Base-by-base conservation (phyloP, 2,113 vertebrate species). In the Nyctibius bracteatus region DNA sequence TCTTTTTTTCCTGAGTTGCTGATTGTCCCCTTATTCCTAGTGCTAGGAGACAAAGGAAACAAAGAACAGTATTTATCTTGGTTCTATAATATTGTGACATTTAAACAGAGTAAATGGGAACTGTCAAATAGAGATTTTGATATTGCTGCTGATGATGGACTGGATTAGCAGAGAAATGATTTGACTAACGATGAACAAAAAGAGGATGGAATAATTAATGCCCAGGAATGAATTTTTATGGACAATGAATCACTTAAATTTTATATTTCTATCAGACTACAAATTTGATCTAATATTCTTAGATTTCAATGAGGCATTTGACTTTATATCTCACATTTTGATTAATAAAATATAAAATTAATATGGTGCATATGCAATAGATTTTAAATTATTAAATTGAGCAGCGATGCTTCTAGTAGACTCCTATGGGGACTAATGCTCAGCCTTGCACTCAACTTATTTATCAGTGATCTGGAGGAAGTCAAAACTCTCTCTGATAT, bases 261-360 rank as follows among this genome's bases (percentile, higher is more conserved):
- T 86, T 68, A 41, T 82, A 73, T 88, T 90, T 85, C 90, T 83
- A 61, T 85, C 47, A 31, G 44, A 47, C 61, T 71, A 47, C 44
- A 94, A 72, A 79, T 92, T 82, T 91, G 47, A 91, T 92, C 73
- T 47, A 90, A 83, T 24, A 65, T 70, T 91, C 89, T 87, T 57
- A 85, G 44, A 87, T 89, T 82, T 81, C 91, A 95, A 49, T 18
- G 21, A 95, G 73, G 41, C 65, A 30, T 75, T 96, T 91, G 62
- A 90, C 78, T 96, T 94, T 17, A 7, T 49, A 68, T 25, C 61
- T 87, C 78, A 72, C 41, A 54, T 75, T 94, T 79, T 82, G 62
- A 92, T 92, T 85, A 96, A 92, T 90, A 93, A 93, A 86, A 83
- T 61, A 92, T 83, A 87, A 91, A 92, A 92, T 44, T 4, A 73